Base-by-base conservation (phyloP, 1,140 invertebrate species). In the Drosophila funebris region DNA sequence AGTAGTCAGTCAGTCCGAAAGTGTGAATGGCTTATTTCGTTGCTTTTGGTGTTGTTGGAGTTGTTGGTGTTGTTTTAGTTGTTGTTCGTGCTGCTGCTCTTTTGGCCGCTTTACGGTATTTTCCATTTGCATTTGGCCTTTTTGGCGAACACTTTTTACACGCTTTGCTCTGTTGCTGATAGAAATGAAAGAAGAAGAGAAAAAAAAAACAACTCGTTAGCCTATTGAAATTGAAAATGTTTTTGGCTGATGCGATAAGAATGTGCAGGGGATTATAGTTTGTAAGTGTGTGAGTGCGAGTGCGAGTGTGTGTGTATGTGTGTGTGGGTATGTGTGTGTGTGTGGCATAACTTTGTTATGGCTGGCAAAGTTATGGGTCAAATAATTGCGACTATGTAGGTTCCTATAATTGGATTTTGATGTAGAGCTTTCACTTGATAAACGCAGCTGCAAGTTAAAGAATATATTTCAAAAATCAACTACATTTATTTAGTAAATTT, bases 211-310 rank as follows among this genome's bases (percentile, higher is more conserved):
- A 70, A 78, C 78, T 82, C 71, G 75, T 82, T 87, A 72, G 70
- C 73, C 83, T 71, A 82, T 85, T 82, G 78, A 85, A 85, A 87
- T 87, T 77, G 78, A 78, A 87, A 85, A 85, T 82, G 70, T 72
- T 85, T 78, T 78, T 53, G 44, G 48, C 73, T 61, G 73, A 69
- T 82, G 69, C 64, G 77, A 87, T 87, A 82, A 87, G 71, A 85
- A 81, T 75, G 62, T 57, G 44, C 56, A 63, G 33, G 43, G 64
- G 64, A 68, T 73, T 73, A 68, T 46, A 33, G 43, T 66, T 27
- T 56, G 53, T 33, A 9, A 20, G 41, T 43, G 18, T 52, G n/a
- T 33, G n/a, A 22, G 7, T 24, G 8, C 37, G 18, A 11, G 13
- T 16, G 20, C 27, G 20, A 27, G 1, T 53, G 37, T 43, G 27